A percentile compares a stretch with the other conserved stretches of the same genome.
These are phyloP conservation scores for Acrocephalus kingi DNA, from an alignment of 2,113 vertebrate species.

Conservation along the genomic window DNA sequence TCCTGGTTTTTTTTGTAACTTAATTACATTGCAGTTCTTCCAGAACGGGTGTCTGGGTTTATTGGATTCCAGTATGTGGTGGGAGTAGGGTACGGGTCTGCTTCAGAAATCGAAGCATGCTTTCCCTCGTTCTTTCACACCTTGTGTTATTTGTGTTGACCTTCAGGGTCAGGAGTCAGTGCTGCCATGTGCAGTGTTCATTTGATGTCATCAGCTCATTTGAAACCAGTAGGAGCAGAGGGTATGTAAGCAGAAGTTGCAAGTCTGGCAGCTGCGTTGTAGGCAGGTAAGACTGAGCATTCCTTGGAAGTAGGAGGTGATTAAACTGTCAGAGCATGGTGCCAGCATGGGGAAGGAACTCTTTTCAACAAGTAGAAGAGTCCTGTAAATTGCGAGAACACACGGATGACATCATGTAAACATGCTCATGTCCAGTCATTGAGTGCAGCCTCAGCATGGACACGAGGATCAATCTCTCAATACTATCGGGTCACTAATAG, in stretches of 20 bases:
- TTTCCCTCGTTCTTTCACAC: not conserved
- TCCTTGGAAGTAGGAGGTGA: not conserved
- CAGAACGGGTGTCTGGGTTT: not conserved
- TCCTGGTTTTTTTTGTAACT: not conserved
- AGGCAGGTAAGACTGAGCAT: not conserved
- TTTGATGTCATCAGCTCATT: not conserved
- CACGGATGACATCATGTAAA: not conserved
- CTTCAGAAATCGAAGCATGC: not conserved
- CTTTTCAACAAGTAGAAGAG: not conserved
- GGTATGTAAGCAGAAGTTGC: not conserved
- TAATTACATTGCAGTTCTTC: not conserved
- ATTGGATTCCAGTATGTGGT: not conserved
- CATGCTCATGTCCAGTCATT: not conserved
- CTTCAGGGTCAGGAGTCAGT: not conserved
- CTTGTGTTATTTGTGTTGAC: not conserved
- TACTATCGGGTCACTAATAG: fast-evolving
- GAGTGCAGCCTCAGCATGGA: not conserved
- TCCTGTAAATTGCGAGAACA: not conserved
- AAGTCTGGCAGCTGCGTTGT: not conserved
- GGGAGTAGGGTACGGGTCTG: not conserved
- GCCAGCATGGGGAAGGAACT: not conserved
- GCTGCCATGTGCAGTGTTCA: not conserved
- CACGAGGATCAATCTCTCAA: not conserved
- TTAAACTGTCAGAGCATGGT: not conserved
- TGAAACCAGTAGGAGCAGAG: not conserved